Evolutionary conservation across 2,113 vertebrate genomes (phyloP), one percentile per base, ranked within the genome.

Genomic region (Psilopogon haemacephalus): DNA sequence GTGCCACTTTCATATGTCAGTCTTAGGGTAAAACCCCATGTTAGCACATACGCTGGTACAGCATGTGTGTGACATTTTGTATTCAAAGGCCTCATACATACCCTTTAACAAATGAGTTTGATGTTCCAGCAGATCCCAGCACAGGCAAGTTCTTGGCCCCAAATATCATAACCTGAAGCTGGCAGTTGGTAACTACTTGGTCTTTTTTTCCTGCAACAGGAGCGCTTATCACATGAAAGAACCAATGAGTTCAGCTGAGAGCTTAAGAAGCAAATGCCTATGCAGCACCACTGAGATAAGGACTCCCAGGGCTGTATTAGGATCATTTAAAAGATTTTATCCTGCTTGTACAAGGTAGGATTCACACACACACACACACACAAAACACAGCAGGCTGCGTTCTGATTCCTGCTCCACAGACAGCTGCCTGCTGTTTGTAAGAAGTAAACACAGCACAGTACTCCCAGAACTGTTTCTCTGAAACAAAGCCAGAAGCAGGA

Each of bases 61-160:
- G 62, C 44, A 52, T 55, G 54, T 1, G 2, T 8, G 26, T 69
- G 73, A n/a, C 38, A 20, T 27, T 62, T 68, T 35, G 23, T 69
- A 11, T 54, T 16, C 50, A 38, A 82, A 46, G 28, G 32, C 50
- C 32, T 90, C 87, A 75, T 58, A 86, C 97, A 62, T 97, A 98
- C 98, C 97, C 95, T 97, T 97, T 98, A 90, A 98, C 97, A n/a
- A 98, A 98, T 3, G 95, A 84, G 64, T 97, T 98, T 3, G 77
- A 73, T 86, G 86, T 90, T 4, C 90, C 98, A 85, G 96, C 95
- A 84, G 98, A 84, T 86, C 97, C 97, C 95, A 94, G 94, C 94
- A 95, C 26, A 0, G 97, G 93, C 96, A 98, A 94, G 82, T 98
- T 97, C 95, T 94, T 97, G 95, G 95, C 96, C 58, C 91, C 96